Evolutionary conservation across 2,113 vertebrate genomes (phyloP).

Genomic region (Balaenoptera acutorostrata): DNA sequence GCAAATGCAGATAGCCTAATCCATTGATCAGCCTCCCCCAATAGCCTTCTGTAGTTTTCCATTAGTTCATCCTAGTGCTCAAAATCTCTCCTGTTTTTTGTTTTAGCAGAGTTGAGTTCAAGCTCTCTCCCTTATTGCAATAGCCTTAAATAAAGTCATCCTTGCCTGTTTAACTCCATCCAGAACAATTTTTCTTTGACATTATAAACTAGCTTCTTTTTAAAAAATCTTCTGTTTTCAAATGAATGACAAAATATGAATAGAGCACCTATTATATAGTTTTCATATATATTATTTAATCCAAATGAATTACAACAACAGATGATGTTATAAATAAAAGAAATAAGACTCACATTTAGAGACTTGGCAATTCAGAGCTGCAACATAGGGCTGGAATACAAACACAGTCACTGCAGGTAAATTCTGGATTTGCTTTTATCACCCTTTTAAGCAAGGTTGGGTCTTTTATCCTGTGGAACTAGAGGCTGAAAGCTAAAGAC

Average conservation of each 20-base stretch:
- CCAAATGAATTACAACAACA: not conserved
- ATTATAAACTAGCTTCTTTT: not conserved
- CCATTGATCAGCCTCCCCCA: not conserved
- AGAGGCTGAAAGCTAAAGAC: not conserved
- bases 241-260: not conserved
- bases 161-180: not conserved
- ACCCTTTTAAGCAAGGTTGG: not conserved
- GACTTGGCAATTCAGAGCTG: not conserved
- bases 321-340: not conserved
- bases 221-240: not conserved
- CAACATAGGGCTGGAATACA: not conserved
- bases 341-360: not conserved
- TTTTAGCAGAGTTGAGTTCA: not conserved
- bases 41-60: not conserved
- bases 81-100: not conserved
- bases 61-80: not conserved
- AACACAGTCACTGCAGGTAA: not conserved
- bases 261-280: not conserved
- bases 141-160: not conserved
- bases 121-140: not conserved
- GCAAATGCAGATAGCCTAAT: not conserved
- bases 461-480: not conserved
- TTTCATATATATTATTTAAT: not conserved
- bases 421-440: not conserved
- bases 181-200: not conserved